These are phyloP conservation scores for Ophion obscuratus DNA, from an alignment of 2,888 invertebrate species.

Conservation along the genomic window DNA sequence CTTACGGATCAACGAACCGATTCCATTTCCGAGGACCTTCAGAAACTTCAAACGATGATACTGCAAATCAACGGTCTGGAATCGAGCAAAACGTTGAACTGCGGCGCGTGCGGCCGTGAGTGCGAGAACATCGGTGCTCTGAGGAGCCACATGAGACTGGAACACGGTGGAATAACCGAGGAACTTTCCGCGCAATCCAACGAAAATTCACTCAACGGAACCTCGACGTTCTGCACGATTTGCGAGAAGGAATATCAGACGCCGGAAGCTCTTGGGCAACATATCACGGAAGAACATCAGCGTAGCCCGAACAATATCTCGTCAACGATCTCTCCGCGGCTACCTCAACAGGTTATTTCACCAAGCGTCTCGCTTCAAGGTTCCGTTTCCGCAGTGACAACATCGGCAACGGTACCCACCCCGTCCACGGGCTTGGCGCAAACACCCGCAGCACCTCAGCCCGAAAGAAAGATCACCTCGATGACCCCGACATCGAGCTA, in stretches of 20 bases:
- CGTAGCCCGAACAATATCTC: slow-evolving; percentile 73
- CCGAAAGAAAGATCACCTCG: slow-evolving; percentile 87
- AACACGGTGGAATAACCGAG: slow-evolving; percentile 85
- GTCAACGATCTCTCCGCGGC: slow-evolving; percentile 63
- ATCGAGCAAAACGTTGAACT: slow-evolving; percentile 85
- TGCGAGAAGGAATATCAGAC: slow-evolving; percentile 87
- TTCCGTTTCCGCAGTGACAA: slow-evolving; percentile 23
- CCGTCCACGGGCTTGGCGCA: slow-evolving; percentile 61
- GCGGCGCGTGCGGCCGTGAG: slow-evolving; percentile 90
- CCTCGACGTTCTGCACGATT: slow-evolving; percentile 83
- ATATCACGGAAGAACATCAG: slow-evolving; percentile 89
- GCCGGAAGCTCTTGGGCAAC: slow-evolving; percentile 88
- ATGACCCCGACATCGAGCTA: slow-evolving; percentile 93
- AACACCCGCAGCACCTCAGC: slow-evolving; percentile 74
- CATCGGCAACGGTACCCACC: slow-evolving; percentile 23
- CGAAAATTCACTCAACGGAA: slow-evolving; percentile 81
- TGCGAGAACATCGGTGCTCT: slow-evolving; percentile 90
- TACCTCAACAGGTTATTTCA: slow-evolving; percentile 23
- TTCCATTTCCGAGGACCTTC: slow-evolving; percentile 92
- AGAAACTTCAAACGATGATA: slow-evolving; percentile 96
- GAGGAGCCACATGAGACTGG: slow-evolving; percentile 88
- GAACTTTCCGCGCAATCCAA: slow-evolving; percentile 70
- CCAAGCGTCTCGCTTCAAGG: slow-evolving; percentile 49
- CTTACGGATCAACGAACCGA: slow-evolving; percentile 85
- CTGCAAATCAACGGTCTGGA: slow-evolving; percentile 93